Conservation (phyloP, 2,113 vertebrate species). For the Cololabis saira region DNA sequence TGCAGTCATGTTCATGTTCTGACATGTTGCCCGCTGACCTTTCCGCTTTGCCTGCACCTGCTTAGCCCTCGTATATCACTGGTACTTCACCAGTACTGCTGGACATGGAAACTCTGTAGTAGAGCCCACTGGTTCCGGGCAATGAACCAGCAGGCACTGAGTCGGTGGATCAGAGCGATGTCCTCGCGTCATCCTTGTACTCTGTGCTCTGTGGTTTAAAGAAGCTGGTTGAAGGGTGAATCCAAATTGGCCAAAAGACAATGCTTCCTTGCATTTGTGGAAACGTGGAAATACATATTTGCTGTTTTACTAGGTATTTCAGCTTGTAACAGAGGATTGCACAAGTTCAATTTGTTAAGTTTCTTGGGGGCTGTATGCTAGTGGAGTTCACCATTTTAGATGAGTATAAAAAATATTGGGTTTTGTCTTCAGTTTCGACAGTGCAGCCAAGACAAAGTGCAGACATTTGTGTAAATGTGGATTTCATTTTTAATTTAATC, state of each 20-base stretch:
- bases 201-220: conserved; percentile 3
- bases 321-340: too few species aligned
- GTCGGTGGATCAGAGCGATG: conserved; percentile 35
- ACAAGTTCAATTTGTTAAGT: too few species aligned
- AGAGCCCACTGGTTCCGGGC: conserved; percentile 38
- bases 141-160: conserved; percentile 33
- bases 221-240: conserved; percentile 9
- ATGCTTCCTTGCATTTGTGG: too few species aligned
- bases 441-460: too few species aligned
- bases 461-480: too few species aligned
- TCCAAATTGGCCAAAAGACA: background rate
- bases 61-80: conserved; percentile 55
- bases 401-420: too few species aligned
- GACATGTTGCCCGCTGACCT: conserved; percentile 48
- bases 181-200: conserved; percentile 15
- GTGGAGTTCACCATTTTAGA: too few species aligned
- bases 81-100: conserved; percentile 44
- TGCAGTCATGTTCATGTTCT: conserved; percentile 30
- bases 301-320: too few species aligned
- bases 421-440: too few species aligned
- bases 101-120: conserved; percentile 25
- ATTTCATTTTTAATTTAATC: too few species aligned
- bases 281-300: too few species aligned
- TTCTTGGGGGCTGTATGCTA: too few species aligned
- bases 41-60: conserved; percentile 27